Base-by-base conservation (phyloP, 2,113 vertebrate species). In the Scalopus aquaticus region DNA sequence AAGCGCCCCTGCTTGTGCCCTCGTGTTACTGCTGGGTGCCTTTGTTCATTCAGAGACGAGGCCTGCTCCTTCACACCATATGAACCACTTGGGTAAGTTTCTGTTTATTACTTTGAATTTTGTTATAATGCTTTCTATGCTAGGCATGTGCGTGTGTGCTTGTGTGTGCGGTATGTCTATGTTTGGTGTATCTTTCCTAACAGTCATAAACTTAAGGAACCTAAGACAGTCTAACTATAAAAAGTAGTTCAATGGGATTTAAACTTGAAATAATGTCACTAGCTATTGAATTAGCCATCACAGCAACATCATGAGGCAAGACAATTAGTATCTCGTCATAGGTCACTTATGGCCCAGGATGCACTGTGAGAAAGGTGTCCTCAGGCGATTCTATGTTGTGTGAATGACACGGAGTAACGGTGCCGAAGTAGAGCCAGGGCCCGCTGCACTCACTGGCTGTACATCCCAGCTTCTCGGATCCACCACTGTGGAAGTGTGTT, bases 351-450 rank as follows among this genome's bases (percentile, higher is more conserved):
- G n/a, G n/a, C n/a, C 6, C 24, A 6, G 37, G 19, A 72, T 26
- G 11, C 37, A 35, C 37, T 42, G 37, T 72, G 9, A 69, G 19
- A 26, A 72, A 72, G 42, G 39, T 37, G 69, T 42, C 37, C 19
- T 42, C 5, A 37, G 69, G 37, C 12, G 17, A 70, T 9, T 22
- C 37, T 26, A 24, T 69, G 15, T 17, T 70, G 35, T 70, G n/a
- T 37, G 35, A 70, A 39, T 6, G 37, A n/a, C n/a, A n/a, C n/a
- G n/a, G n/a, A n/a, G n/a, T n/a, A n/a, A n/a, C n/a, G n/a, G n/a
- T n/a, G n/a, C n/a, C n/a, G n/a, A n/a, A 6, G 30, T 2, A 37
- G 6, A 3, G 4, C 17, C 17, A 16, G 4, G 6, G 19, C 49
- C 49, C 13, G 44, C 44, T 51, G 49, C 15, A 51, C 49, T 3